phyloP scores from a whole-genome alignment of 2,113 vertebrate species.

The Sinocyclocheilus anophthalmus region DNA sequence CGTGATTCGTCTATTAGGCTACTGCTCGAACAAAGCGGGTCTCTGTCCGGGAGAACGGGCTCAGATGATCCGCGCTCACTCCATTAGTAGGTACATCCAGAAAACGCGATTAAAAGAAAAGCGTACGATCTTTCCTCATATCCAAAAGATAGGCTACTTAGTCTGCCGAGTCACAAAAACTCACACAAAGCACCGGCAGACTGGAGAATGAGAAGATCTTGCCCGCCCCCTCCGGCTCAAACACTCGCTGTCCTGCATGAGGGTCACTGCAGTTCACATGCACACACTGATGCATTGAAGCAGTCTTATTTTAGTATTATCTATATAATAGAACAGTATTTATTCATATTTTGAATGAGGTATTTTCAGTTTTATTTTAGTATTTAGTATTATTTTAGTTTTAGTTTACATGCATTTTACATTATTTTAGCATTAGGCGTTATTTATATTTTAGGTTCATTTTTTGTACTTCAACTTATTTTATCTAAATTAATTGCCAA shows the following conservation, averaged over 20 bases:
- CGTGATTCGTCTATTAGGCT: not conserved
- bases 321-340: not conserved
- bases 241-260: not conserved
- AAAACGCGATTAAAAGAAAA: not conserved
- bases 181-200: not conserved
- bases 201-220: not conserved
- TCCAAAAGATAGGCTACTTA: not conserved
- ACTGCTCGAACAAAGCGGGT: slow-evolving; percentile 52
- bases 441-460: too few relatives aligned
- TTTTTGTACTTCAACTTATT: too few relatives aligned
- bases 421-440: too few relatives aligned
- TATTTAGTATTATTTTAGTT: not conserved
- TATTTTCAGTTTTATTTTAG: not conserved
- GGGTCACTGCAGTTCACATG: slow-evolving; percentile 10
- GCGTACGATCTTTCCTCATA: not conserved
- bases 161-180: not conserved
- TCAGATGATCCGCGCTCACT: slow-evolving; percentile 19
- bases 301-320: not conserved
- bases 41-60: slow-evolving; percentile 32
- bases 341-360: not conserved
- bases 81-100: not conserved
- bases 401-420: not conserved
- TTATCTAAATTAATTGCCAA: too few relatives aligned
- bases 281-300: not conserved
- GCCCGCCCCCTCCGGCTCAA: not conserved